Evolutionary conservation across 1,140 invertebrate species (phyloP).

Genomic region (Drosophila hydei): DNA sequence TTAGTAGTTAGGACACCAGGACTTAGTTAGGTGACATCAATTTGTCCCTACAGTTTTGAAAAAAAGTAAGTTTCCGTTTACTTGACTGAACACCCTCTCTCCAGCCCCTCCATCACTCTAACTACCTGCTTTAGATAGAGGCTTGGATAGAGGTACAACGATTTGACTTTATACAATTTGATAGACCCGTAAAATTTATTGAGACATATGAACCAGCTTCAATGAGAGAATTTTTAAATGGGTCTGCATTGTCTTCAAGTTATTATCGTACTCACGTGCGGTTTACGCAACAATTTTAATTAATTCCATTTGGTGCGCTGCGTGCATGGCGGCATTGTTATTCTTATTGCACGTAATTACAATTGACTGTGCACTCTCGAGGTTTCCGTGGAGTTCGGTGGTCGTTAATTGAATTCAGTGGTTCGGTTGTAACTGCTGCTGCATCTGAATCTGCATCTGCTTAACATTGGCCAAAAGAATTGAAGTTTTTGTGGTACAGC

Average conservation of each 20-base stretch:
- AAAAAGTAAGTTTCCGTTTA: no score
- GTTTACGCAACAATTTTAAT: conserved; percentile 32
- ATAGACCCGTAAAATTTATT: no score
- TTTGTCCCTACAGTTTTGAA: no score
- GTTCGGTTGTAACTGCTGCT: not conserved
- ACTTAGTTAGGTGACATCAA: no score
- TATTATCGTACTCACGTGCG: conserved; percentile 5
- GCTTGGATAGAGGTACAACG: no score
- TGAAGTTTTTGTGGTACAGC: not conserved
- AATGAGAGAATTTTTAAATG: not conserved
- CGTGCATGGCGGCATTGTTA: not conserved
- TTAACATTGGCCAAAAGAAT: not conserved
- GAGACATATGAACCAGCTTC: not conserved
- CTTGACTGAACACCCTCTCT: no score
- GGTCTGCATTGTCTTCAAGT: not conserved
- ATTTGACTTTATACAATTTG: no score
- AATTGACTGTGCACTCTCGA: conserved; percentile 11
- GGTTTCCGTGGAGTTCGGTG: conserved; percentile 3
- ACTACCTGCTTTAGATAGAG: no score
- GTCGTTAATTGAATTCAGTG: conserved; percentile 18
- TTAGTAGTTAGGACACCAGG: no score
- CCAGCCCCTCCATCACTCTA: no score
- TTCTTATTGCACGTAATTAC: conserved; percentile 21
- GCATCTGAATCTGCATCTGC: not conserved
- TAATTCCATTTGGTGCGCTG: conserved; percentile 17